Percentiles rank a stretch among this genome's conserved stretches.
phyloP scores from a whole-genome alignment of 2,113 vertebrate genomes.

The Gymnocephalus cernua region DNA sequence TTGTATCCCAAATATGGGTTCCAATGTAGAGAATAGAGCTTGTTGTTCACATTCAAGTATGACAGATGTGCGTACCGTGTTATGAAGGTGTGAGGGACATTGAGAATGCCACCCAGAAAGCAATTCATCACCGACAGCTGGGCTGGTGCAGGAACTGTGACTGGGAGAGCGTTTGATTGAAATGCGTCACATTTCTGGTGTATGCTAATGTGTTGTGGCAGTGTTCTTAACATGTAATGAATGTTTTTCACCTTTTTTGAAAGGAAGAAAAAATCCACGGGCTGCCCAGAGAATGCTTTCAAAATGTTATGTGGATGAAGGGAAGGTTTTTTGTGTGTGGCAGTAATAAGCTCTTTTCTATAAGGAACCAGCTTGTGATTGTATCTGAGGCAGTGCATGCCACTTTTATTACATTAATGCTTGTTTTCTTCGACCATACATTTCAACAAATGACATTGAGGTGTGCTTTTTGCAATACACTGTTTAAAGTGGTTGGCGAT shows the following conservation, averaged over 20 bases:
- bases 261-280: background rate
- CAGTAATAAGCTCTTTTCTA: slow-evolving; percentile 35
- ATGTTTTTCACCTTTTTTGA: slow-evolving; percentile 32
- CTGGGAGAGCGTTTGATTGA: slow-evolving; percentile 46
- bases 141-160: slow-evolving; percentile 5
- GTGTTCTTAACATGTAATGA: slow-evolving; percentile 36
- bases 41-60: slow-evolving; percentile 25
- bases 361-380: slow-evolving; percentile 2
- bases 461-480: background rate
- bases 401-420: background rate
- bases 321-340: background rate
- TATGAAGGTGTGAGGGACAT: slow-evolving; percentile 34
- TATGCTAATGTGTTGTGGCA: slow-evolving; percentile 9
- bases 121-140: slow-evolving; percentile 62
- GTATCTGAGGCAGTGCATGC: background rate
- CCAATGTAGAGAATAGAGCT: background rate
- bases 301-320: background rate
- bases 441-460: background rate
- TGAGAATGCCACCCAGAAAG: slow-evolving; percentile 21
- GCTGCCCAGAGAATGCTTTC: background rate
- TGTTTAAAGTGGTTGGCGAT: background rate
- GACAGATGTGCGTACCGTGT: slow-evolving; percentile 59
- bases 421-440: background rate
- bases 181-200: slow-evolving; percentile 32
- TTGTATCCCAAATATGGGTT: slow-evolving; percentile 26